A percentile compares a stretch with the other conserved stretches of the same genome.
Evolutionary conservation across 1,140 invertebrate species (phyloP).

Genomic region (Drosophila sucinea): DNA sequence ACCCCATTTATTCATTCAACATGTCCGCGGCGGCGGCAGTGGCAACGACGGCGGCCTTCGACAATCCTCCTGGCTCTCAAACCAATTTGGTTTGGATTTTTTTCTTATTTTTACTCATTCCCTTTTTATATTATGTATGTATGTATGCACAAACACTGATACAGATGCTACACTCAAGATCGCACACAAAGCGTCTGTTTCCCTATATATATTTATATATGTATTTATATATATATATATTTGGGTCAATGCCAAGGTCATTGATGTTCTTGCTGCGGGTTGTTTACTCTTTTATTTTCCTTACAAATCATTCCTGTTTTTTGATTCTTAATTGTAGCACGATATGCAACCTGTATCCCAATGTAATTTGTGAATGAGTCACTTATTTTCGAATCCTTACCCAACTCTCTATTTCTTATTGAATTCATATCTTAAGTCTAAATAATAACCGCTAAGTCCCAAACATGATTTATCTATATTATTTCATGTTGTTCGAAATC

Average conservation of each 20-base stretch:
- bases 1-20: slow-evolving; percentile 70
- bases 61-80: slow-evolving; percentile 52
- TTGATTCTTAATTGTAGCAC: slow-evolving; percentile 3
- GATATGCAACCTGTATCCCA: neutral
- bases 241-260: slow-evolving; percentile 79
- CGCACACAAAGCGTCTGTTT: slow-evolving; percentile 67
- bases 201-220: slow-evolving; percentile 43
- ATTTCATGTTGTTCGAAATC: no score
- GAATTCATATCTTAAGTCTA: no score
- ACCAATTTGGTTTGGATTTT: slow-evolving; percentile 53
- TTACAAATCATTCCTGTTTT: slow-evolving; percentile 1
- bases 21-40: slow-evolving; percentile 43
- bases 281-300: slow-evolving; percentile 51
- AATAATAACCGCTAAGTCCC: no score
- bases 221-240: slow-evolving; percentile 39
- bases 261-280: slow-evolving; percentile 65
- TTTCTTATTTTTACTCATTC: slow-evolving; percentile 55
- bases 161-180: slow-evolving; percentile 66
- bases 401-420: no score
- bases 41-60: slow-evolving; percentile 37
- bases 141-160: slow-evolving; percentile 51
- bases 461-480: no score
- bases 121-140: slow-evolving; percentile 55
- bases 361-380: neutral
- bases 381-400: neutral